Base-by-base conservation (phyloP, 2,888 invertebrate species). In the Drosophila paramelanica region DNA sequence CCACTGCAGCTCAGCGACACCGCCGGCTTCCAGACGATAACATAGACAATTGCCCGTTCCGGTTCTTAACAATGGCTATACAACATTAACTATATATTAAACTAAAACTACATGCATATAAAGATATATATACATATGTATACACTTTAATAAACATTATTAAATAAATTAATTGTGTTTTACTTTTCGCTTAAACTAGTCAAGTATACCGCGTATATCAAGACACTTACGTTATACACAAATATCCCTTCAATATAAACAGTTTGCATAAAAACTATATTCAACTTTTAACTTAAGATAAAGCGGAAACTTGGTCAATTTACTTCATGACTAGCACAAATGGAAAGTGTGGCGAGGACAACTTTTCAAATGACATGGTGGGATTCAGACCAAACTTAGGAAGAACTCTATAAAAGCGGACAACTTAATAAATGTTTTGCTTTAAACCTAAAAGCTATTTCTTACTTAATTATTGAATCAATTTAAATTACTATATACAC, bases 351-450 rank as follows among this genome's bases (percentile, higher is more conserved):
- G 55, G 46, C 33, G 27, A 25, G 42, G 31, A 55, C 33, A 59
- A 67, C 67, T 64, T 72, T 67, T 49, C 75, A 82, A 67, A 73
- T 82, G 78, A 70, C 77, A 75, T 81, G 81, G 84, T 82, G 81
- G 81, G 81, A 58, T 62, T 38, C 38, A 14, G 57, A 65, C 64
- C 72, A 64, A 60, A 50, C 36, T 53, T 31, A 23, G 14, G 46
- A 11, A 11, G 33, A 25, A 42, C 31, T 38, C 31, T 42, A 53
- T 33, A 53, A 60, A 71, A 42, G 41, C 56, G 23, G 46, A 55
- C n/a, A 50, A 50, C 27, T 56, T 53, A 46, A 13, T 7, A 17
- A 31, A 56, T 27, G 8, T 20, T 17, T n/a, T 38, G 13, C n/a
- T 33, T 23, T 31, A 20, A 67, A 43, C 52, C 60, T 60, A 59